These are phyloP conservation scores for Lepus americanus DNA, from an alignment of 2,113 vertebrate genomes.

Conservation along the genomic window DNA sequence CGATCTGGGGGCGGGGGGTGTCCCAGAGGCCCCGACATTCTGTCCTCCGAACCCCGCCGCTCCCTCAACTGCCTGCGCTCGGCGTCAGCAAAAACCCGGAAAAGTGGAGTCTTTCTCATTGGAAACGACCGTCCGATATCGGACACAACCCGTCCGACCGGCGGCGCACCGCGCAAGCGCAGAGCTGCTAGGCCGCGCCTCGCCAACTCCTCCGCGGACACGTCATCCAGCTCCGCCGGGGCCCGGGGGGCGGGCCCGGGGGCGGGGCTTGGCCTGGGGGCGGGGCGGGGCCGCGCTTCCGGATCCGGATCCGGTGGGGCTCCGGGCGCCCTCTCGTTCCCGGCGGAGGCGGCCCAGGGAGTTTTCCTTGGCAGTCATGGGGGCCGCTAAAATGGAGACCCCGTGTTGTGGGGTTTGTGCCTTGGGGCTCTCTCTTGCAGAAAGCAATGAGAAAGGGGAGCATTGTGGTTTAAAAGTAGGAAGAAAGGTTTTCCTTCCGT, in stretches of 20 bases:
- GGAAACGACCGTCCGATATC: background rate
- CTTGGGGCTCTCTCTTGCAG: fast-evolving
- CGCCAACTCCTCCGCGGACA: slow-evolving; percentile 65
- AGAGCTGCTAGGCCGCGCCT: fast-evolving
- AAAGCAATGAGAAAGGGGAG: background rate
- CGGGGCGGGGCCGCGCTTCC: background rate
- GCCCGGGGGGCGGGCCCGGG: background rate
- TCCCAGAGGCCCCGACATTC: background rate
- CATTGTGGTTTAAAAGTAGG: background rate
- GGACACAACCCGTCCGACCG: fast-evolving
- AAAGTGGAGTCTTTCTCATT: background rate
- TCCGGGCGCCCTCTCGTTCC: fast-evolving
- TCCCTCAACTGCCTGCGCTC: background rate
- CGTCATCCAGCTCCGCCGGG: slow-evolving; percentile 55
- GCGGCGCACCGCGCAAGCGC: background rate
- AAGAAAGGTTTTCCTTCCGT: background rate
- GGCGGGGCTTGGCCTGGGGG: background rate
- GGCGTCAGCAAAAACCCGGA: slow-evolving; percentile 67
- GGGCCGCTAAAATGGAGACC: fast-evolving
- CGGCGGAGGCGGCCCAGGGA: too few relatives aligned
- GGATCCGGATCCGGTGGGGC: slow-evolving; percentile 47
- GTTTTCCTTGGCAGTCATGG: fast-evolving
- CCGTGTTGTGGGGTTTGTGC: fast-evolving
- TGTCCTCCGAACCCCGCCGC: background rate
- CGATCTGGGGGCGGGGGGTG: background rate